Evolutionary conservation across 2,797 vertebrate genomes (phyloP).

Genomic region (Nyctibius grandis): DNA sequence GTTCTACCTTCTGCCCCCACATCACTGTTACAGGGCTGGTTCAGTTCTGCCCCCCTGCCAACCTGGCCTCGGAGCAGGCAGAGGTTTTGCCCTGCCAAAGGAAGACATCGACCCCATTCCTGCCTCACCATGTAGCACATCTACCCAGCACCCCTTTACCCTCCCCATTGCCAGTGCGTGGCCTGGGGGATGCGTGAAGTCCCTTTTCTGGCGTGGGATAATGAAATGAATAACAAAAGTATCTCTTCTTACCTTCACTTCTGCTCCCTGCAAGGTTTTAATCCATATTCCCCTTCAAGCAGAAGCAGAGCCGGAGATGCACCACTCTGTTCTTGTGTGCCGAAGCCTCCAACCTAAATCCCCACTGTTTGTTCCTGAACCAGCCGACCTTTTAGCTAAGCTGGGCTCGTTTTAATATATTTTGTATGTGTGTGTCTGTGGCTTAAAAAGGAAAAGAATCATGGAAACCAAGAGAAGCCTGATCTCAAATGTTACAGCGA

Average conservation of each 20-base stretch:
- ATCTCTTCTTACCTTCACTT: not conserved
- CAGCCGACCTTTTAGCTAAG: slow-evolving; percentile 69
- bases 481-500: slow-evolving; percentile 69
- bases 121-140: accelerated
- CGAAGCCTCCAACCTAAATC: slow-evolving; percentile 1
- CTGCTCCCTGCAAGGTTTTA: not conserved
- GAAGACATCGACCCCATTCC: not conserved
- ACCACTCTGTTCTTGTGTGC: not conserved
- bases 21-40: not conserved
- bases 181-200: not conserved
- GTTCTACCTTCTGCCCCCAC: not conserved
- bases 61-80: not conserved
- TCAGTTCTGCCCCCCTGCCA: not conserved
- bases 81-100: not conserved
- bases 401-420: slow-evolving; percentile 35
- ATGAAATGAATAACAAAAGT: not conserved
- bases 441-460: slow-evolving; percentile 51
- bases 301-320: not conserved
- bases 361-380: slow-evolving; percentile 64
- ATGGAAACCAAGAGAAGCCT: not conserved
- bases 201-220: not conserved
- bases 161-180: accelerated
- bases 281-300: not conserved
- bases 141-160: not conserved
- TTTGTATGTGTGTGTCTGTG: slow-evolving; percentile 35